Conservation (phyloP, 2,113 vertebrate genomes). For the Synchiropus splendidus region DNA sequence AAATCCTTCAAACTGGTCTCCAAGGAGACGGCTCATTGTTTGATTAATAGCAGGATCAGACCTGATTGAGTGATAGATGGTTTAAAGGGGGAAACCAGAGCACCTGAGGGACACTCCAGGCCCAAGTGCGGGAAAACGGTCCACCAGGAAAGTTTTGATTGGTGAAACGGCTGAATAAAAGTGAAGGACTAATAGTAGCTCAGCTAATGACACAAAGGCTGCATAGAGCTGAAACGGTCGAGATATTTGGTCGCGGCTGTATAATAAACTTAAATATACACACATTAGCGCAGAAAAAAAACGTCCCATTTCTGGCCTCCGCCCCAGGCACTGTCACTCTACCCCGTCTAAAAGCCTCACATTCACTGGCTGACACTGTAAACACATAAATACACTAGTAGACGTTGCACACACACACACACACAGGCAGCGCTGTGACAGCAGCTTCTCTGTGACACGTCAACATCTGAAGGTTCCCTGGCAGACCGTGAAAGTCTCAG, state of each 20-base stretch:
- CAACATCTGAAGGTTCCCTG: conserved; percentile 47
- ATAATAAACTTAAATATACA: conserved; percentile 11
- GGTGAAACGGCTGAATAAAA: conserved; percentile 37
- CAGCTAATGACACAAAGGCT: conserved; percentile 39
- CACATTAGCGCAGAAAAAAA: conserved; percentile 45
- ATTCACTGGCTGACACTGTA: conserved; percentile 6
- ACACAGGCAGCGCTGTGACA: conserved; percentile 14
- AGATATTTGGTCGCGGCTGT: conserved; percentile 26
- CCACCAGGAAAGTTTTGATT: conserved; percentile 22
- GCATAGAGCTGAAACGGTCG: conserved; percentile 13
- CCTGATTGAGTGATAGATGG: conserved; percentile 56
- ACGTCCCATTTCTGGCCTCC: conserved; percentile 21
- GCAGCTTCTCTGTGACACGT: too few species aligned
- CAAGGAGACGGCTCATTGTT: conserved; percentile 30
- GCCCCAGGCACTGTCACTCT: conserved; percentile 41
- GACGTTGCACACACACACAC: conserved; percentile 17
- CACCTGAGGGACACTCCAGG: conserved; percentile 21
- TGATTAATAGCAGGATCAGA: conserved; percentile 56
- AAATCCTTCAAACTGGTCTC: conserved; percentile 43
- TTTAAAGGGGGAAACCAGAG: conserved; percentile 36
- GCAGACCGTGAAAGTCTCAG: conserved; percentile 34
- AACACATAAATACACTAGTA: conserved; percentile 13
- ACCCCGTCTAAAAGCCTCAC: conserved; percentile 33
- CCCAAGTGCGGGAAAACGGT: conserved; percentile 29
- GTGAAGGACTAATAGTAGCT: conserved; percentile 45